These are phyloP conservation scores for Xenus cinereus DNA, from an alignment of 2,113 vertebrate species.

Conservation along the genomic window DNA sequence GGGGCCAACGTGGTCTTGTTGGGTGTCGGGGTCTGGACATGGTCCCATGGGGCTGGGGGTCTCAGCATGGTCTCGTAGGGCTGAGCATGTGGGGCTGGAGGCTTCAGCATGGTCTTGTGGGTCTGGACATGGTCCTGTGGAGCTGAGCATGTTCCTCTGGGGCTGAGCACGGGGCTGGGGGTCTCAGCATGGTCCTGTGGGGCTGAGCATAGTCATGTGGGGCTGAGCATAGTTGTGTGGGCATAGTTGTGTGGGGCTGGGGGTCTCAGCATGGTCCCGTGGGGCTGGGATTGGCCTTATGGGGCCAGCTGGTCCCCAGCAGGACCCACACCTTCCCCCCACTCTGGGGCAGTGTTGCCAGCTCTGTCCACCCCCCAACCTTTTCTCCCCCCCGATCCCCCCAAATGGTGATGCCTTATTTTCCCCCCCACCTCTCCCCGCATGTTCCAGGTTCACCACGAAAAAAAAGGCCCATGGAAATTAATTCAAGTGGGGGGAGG, in stretches of 20 bases:
- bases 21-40: neutral
- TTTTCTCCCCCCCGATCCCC: neutral
- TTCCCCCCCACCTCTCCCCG: neutral
- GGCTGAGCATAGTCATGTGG: too few species aligned
- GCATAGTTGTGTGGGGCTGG: too few species aligned
- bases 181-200: too few species aligned
- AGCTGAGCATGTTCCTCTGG: too few species aligned
- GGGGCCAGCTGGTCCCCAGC: neutral
- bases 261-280: neutral
- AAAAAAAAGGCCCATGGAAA: too few species aligned
- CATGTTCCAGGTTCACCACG: too few species aligned
- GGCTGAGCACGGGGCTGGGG: too few species aligned
- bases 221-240: too few species aligned
- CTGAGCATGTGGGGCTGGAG: neutral
- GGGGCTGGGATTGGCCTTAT: too few species aligned
- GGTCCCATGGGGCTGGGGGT: neutral
- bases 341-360: neutral
- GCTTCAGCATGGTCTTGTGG: neutral
- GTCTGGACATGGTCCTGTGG: too few species aligned
- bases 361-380: neutral
- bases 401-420: constrained; percentile 22
- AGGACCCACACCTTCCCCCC: neutral
- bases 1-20: neutral
- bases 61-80: neutral
- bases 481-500: too few species aligned